These are phyloP conservation scores for Hemicordylus capensis DNA, from an alignment of 2,113 vertebrate genomes.

Conservation along the genomic window DNA sequence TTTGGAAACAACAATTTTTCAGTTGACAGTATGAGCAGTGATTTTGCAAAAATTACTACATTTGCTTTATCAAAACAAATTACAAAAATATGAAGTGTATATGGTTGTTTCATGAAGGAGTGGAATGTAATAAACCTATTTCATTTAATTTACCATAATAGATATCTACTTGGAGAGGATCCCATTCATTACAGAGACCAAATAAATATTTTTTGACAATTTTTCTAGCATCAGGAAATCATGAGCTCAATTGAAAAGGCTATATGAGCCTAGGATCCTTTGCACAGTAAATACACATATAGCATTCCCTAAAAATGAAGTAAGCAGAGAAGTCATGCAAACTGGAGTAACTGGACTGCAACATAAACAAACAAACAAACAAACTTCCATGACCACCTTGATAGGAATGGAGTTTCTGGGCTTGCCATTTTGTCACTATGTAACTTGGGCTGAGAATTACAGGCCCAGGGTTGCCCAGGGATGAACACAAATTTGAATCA, in stretches of 20 bases:
- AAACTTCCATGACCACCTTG: neutral
- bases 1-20: neutral
- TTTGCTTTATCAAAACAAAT: neutral
- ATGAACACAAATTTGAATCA: too few relatives aligned
- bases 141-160: neutral
- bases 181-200: neutral
- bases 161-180: neutral
- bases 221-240: neutral
- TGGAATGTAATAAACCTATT: neutral
- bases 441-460: neutral
- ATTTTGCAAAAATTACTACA: neutral
- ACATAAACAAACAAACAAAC: too few relatives aligned
- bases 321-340: neutral
- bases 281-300: neutral
- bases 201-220: neutral
- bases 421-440: neutral
- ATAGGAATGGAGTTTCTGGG: neutral
- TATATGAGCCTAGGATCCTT: neutral
- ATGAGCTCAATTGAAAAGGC: neutral
- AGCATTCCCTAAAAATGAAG: neutral
- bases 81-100: neutral
- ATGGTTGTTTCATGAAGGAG: accelerated
- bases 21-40: neutral
- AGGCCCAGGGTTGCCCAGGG: neutral
- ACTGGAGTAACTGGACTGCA: neutral